Percentiles rank a stretch among this genome's conserved stretches.
Conservation (phyloP, 2,888 invertebrate species). For the Drosophila kambysellisi region DNA sequence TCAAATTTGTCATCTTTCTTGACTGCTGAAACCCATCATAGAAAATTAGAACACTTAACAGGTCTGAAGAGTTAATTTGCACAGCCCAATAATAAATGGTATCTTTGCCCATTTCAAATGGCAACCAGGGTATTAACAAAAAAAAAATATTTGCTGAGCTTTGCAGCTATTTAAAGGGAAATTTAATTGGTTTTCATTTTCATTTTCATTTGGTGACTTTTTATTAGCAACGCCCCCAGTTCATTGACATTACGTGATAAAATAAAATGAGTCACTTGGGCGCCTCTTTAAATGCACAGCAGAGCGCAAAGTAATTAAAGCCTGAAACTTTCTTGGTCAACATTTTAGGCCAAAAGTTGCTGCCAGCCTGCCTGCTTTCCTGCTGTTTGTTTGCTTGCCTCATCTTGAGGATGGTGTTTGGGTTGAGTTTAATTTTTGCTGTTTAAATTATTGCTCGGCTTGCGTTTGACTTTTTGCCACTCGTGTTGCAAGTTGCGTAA, state of each 20-base stretch:
- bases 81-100: neutral
- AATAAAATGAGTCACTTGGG: conserved; percentile 47
- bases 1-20: neutral
- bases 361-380: conserved; percentile 18
- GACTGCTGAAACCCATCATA: neutral
- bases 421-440: conserved; percentile 11
- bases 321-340: conserved; percentile 23
- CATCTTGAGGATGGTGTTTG: neutral
- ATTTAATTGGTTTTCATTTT: conserved; percentile 68
- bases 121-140: conserved; percentile 17
- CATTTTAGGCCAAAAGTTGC: conserved; percentile 21
- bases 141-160: conserved; percentile 25
- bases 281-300: conserved; percentile 40
- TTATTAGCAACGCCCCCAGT: conserved; percentile 45
- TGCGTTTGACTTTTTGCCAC: conserved; percentile 44
- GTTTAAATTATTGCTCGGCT: conserved; percentile 34
- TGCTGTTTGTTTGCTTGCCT: conserved; percentile 6
- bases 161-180: conserved; percentile 60
- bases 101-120: neutral
- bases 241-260: conserved; percentile 65
- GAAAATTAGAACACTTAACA: neutral
- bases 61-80: neutral
- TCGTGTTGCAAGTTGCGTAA: conserved; percentile 55
- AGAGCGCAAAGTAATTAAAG: conserved; percentile 69
- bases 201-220: conserved; percentile 38